Evolutionary conservation across 1,140 invertebrate genomes (phyloP).

Genomic region (Dufourea novaeangliae): DNA sequence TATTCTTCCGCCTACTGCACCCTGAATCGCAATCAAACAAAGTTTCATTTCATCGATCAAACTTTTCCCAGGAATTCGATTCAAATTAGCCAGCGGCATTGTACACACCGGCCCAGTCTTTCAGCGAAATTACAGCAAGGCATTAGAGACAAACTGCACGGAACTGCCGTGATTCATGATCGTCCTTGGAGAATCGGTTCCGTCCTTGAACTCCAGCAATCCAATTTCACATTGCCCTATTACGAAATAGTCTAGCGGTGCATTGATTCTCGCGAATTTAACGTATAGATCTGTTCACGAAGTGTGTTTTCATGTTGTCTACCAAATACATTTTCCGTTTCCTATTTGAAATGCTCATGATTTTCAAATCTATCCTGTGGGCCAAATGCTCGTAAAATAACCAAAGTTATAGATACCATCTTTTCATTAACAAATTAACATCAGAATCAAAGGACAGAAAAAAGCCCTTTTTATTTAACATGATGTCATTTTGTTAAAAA

Average conservation of each 20-base stretch:
- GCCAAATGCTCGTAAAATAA: no score
- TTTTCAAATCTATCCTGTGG: no score
- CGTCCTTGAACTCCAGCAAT: constrained; percentile 20
- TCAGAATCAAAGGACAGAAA: no score
- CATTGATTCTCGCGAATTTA: not conserved
- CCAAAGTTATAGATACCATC: no score
- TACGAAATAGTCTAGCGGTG: not conserved
- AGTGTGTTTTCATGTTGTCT: no score
- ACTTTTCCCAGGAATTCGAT: constrained; percentile 36
- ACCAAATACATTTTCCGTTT: no score
- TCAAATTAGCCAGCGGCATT: constrained; percentile 24
- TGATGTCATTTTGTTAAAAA: no score
- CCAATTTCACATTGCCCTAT: constrained; percentile 14
- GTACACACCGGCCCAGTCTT: not conserved
- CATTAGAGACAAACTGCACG: constrained; percentile 17
- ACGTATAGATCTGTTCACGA: not conserved
- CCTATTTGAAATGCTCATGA: no score
- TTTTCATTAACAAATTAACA: no score
- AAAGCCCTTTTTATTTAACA: no score
- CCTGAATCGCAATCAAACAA: not conserved
- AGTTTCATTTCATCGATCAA: constrained; percentile 59
- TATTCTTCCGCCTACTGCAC: not conserved
- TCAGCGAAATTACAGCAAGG: constrained; percentile 16
- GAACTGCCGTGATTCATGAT: constrained; percentile 20
- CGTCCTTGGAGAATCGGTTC: constrained; percentile 23